Evolutionary conservation across 2,888 invertebrate genomes (phyloP), one percentile per base, ranked within the genome.

Genomic region (Branchipolynoe longqiensis): DNA sequence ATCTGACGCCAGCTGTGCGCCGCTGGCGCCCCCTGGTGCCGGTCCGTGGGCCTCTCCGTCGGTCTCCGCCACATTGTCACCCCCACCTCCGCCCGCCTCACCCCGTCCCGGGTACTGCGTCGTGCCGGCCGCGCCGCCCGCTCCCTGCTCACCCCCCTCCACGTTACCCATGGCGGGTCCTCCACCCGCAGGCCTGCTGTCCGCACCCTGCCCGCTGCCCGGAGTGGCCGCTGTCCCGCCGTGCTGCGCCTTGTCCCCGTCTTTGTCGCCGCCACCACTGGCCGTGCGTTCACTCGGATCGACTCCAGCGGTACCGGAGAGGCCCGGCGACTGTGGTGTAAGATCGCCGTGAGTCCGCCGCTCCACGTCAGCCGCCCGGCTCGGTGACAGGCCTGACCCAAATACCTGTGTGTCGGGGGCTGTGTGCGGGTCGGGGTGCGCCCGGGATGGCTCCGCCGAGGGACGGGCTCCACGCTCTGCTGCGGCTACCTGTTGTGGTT

Each of bases 301-400:
- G n/a, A n/a, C n/a, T 25, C 25, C 62, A 62, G 62, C n/a, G 25
- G 25, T 62, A 25, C 31, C n/a, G n/a, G n/a, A n/a, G n/a, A n/a
- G n/a, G n/a, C n/a, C n/a, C n/a, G n/a, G n/a, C n/a, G n/a, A n/a
- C n/a, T n/a, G n/a, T n/a, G n/a, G n/a, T n/a, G n/a, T n/a, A n/a
- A n/a, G n/a, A n/a, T n/a, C n/a, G n/a, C n/a, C n/a, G n/a, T n/a
- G n/a, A n/a, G n/a, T n/a, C n/a, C n/a, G n/a, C n/a, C n/a, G n/a
- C n/a, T n/a, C 62, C 62, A n/a, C 62, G 62, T 62, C 28, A n/a
- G 25, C 62, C 62, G 14, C 62, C 62, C 25, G 3, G 28, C 62
- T 38, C 69, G 69, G 36, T 69, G 69, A 69, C 69, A 69, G 14
- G 2, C 22, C 69, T 69, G 69, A 69, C 69, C 69, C 69, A 69